These are phyloP conservation scores for Cecropterus lyciades DNA, from an alignment of 1,140 invertebrate species.

Conservation along the genomic window DNA sequence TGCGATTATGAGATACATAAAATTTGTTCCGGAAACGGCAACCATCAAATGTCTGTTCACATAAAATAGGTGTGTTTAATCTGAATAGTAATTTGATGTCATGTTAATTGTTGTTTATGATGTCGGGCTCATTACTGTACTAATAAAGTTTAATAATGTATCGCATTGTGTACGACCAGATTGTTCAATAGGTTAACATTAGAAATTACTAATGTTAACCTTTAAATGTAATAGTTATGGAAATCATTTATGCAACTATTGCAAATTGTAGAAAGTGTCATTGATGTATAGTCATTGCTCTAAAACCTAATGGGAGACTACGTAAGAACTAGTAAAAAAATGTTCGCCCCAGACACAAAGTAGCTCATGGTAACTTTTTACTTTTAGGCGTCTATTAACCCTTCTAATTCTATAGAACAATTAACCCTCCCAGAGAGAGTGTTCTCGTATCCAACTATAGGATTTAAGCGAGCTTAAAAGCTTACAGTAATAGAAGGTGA, in stretches of 20 bases:
- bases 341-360: no score
- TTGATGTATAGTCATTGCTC: no score
- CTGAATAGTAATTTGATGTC: constrained; percentile 26
- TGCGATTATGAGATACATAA: constrained; percentile 35
- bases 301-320: no score
- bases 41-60: no score
- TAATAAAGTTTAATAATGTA: constrained; percentile 4
- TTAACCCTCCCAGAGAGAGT: constrained; percentile 21
- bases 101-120: constrained; percentile 28
- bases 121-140: neutral
- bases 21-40: constrained; percentile 32
- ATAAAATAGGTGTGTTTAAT: constrained; percentile 15
- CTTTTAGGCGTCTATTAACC: no score
- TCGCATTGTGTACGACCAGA: neutral
- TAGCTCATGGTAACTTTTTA: no score
- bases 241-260: no score
- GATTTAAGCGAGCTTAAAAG: constrained; percentile 30
- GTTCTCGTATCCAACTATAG: neutral
- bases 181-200: neutral
- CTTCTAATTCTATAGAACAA: neutral
- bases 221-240: no score
- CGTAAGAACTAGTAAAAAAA: no score
- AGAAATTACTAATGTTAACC: no score
- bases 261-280: no score
- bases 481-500: constrained; percentile 34